phyloP scores from a whole-genome alignment of 2,888 invertebrate genomes.

The Trimorus sp. region DNA sequence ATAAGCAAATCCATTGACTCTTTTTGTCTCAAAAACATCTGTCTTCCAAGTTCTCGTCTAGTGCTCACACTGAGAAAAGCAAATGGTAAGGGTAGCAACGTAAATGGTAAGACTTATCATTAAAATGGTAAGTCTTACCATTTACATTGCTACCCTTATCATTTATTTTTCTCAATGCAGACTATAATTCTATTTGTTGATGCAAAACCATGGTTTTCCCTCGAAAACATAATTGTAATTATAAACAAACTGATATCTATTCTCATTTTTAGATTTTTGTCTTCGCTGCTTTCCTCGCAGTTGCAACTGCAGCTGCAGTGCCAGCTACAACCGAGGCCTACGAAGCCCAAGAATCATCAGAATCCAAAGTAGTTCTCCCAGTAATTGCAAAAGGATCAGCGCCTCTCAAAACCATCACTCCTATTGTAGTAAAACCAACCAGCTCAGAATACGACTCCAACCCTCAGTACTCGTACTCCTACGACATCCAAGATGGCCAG shows the following conservation, averaged over 20 bases:
- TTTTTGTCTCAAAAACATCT: too few relatives aligned
- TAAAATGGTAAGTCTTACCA: too few relatives aligned
- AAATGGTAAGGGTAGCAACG: too few relatives aligned
- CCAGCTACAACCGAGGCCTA: constrained; percentile 10
- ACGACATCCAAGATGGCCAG: constrained; percentile 70
- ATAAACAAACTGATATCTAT: neutral
- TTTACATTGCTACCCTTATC: too few relatives aligned
- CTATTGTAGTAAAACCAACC: neutral
- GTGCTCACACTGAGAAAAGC: too few relatives aligned
- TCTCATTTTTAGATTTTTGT: constrained; percentile 27
- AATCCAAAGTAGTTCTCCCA: neutral
- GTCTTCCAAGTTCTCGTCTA: too few relatives aligned
- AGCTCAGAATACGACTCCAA: constrained; percentile 63
- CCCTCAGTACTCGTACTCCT: constrained; percentile 73
- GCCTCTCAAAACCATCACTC: neutral
- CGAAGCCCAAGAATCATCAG: constrained; percentile 21
- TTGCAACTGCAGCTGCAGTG: constrained; percentile 27
- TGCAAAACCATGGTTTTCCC: too few relatives aligned
- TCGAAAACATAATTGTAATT: too few relatives aligned
- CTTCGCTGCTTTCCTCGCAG: constrained; percentile 33
- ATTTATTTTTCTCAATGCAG: too few relatives aligned
- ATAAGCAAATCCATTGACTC: too few relatives aligned
- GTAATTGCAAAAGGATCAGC: neutral
- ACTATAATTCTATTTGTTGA: neutral
- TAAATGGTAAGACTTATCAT: too few relatives aligned